Base-by-base conservation (phyloP, 1,140 invertebrate species). In the Plectrocnemia conspersa region DNA sequence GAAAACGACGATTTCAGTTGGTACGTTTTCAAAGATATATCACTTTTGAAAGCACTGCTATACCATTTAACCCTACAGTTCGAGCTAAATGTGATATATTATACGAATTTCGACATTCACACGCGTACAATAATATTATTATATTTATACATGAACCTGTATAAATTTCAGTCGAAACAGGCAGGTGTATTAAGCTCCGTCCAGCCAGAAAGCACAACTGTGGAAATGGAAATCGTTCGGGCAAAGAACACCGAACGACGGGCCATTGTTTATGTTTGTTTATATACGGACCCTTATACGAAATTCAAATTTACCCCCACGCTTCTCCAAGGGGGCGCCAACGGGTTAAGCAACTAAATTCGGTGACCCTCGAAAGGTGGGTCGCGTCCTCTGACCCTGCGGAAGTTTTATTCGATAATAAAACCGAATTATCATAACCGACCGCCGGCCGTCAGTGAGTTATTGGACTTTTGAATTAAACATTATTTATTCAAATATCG, bases 281-380 rank as follows among this genome's bases (percentile, higher is more conserved):
- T 52, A 52, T 52, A 24, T 16, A 45, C 15, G 40, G 48, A 40
- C 32, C 48, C 48, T 52, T 40, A 52, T 52, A 13, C 48, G 48
- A 40, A 52, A 52, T 52, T 52, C 48, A 52, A 52, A 52, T 52
- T 52, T 27, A 24, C 23, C 18, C 4, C 11, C 21, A 6, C 48
- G 10, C 19, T 6, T 40, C 5, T 13, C 36, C 36, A 11, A 7
- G 7, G 36, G n/a, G 36, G 13, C 36, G 6, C 5, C n/a, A 40
- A 5, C 23, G 48, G 48, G 48, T 52, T 52, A 52, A 52, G 35
- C 40, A 52, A 52, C 48, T 32, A 52, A 52, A 52, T 32, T 25
- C 13, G n/a, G n/a, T 10, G 24, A 52, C 48, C 48, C 40, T 40
- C 22, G 13, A 40, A 52, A 45, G 48, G 48, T 52, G 35, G 32